Base-by-base conservation (phyloP, 2,888 invertebrate genomes). In the Philereme transversata region DNA sequence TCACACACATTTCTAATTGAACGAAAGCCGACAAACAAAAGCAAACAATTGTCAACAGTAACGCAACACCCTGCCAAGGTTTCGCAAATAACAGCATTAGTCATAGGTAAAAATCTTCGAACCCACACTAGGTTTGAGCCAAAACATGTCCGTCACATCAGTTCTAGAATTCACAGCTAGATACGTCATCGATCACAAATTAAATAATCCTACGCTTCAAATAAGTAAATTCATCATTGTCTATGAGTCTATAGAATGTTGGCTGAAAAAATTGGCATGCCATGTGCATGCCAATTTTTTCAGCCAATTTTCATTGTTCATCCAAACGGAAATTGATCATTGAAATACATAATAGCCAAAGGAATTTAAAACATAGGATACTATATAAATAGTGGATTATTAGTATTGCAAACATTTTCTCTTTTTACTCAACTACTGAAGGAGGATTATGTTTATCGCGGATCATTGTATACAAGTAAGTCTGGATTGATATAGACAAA, bases 81-180 rank as follows among this genome's bases (percentile, higher is more conserved):
- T 77, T 79, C 75, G 65, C 77, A 86, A 88, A 88, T 86, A 88
- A 79, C 83, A 62, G 67, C 64, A 78, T 88, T 88, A 88, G 84
- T 90, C 89, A 90, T 75, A 71, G 77, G 73, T 81, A 61, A 88
- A 86, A 83, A 83, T 77, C 73, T 54, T 22, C 7, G 7, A 11
- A 45, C 7, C 86, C 84, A 40, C 86, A 87, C 87, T 69, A 60
- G 58, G 48, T 63, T 60, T 67, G 82, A 79, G 84, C 86, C 87
- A 86, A 85, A 62, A 66, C 55, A 60, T 51, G 45, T 8, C 40
- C 40, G 40, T 51, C 48, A 41, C 51, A 51, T 56, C 68, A 62
- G 57, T 62, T n/a, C 57, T 57, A 67, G 5, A 56, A 47, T 41
- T 50, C 11, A 41, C 41, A 22, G 7, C 5, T 34, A 35, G 41